Evolutionary conservation across 2,888 invertebrate genomes (phyloP), one percentile per base, ranked within the genome.

Genomic region (Callyntrura sp.): DNA sequence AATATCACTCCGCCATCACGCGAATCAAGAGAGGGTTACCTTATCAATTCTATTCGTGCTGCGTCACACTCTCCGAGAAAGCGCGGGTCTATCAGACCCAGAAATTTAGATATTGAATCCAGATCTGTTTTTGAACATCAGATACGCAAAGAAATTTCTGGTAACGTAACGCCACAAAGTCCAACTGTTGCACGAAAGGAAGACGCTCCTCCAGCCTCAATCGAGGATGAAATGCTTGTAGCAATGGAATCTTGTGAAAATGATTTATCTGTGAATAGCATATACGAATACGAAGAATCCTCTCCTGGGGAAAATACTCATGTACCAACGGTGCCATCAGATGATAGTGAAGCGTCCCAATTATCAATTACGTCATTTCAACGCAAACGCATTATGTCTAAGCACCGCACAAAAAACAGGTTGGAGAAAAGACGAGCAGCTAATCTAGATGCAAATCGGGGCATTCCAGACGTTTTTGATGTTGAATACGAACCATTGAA

Each of bases 401-500:
- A 85, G 8, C 70, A 89, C 8, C 85, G 89, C 20, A 85, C 65
- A 0, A 89, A 81, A 55, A 79, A 17, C 43, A 62, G 90, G 43
- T 20, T 85, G 12, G 81, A 85, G 20, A 88, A 85, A 55, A 60
- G 55, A 17, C 62, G 60, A 28, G 76, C 76, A 17, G 87, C 84
- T 1, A 82, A 68, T 23, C n/a, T 90, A 1, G 88, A 90, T 25
- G 90, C 87, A 23, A 90, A 91, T 68, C 3, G 65, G 48, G 23
- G 35, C 28, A 90, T 90, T 51, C 82, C 83, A 2, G 91, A 92
- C 82, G 35, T 83, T 9, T 92, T 90, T 23, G 65, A 86, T 12
- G 2, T 62, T 23, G 91, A 91, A 55, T 90, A 62, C 25, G 91
- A 91, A 57, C 92, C 92, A 1, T 43, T 92, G n/a, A 92, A 91